A percentile compares a stretch with the other conserved stretches of the same genome.
phyloP scores from a whole-genome alignment of 2,888 invertebrate species.

The Taenaris catops region DNA sequence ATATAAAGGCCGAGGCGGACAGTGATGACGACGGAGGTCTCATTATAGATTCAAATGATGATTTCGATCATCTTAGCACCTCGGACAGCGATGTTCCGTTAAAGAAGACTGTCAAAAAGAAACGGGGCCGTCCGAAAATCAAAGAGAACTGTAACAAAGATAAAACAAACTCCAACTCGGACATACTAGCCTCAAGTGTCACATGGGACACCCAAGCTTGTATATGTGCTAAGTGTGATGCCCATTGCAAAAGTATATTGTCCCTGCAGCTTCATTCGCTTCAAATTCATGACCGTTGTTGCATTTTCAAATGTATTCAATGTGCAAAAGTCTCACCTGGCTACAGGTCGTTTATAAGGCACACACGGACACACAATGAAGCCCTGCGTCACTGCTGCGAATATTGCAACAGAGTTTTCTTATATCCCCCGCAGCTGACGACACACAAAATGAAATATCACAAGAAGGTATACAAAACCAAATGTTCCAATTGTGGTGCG shows the following conservation, averaged over 20 bases:
- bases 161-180: constrained; percentile 18
- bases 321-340: constrained; percentile 50
- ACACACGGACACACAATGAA: constrained; percentile 54
- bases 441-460: constrained; percentile 45
- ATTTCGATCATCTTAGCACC: constrained; percentile 35
- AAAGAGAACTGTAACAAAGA: constrained; percentile 18
- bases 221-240: constrained; percentile 59
- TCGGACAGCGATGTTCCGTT: constrained; percentile 58
- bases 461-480: constrained; percentile 30
- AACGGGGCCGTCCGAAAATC: constrained; percentile 36
- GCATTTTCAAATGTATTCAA: constrained; percentile 58
- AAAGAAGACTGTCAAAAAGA: constrained; percentile 37
- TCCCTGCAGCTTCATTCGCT: constrained; percentile 56
- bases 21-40: constrained; percentile 33
- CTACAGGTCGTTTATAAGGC: constrained; percentile 51
- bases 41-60: constrained; percentile 27
- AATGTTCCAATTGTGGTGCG: constrained; percentile 54
- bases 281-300: constrained; percentile 59
- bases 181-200: constrained; percentile 28
- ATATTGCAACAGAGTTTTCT: constrained; percentile 51
- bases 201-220: constrained; percentile 64
- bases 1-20: constrained; percentile 31
- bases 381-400: constrained; percentile 57
- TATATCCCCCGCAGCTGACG: constrained; percentile 39
- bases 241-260: constrained; percentile 54